Evolutionary conservation across 92 coral and sea anemone genomes (phyloP).

Genomic region (Actinostola sp.): DNA sequence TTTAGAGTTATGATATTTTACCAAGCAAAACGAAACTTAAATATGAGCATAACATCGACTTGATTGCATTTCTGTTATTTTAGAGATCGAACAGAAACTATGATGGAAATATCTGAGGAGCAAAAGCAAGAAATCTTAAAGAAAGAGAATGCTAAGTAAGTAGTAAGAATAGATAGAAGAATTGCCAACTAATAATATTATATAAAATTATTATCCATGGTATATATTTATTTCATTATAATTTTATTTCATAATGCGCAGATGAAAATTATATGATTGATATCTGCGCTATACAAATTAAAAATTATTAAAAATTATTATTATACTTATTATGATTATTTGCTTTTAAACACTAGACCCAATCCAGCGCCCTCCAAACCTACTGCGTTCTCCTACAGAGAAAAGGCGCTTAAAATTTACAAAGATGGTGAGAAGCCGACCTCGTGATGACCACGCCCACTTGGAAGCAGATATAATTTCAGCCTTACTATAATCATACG

Average conservation of each 20-base stretch:
- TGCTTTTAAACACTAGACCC: constrained; percentile 24
- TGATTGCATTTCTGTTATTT: not conserved
- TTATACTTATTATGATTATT: not conserved
- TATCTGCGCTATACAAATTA: no score
- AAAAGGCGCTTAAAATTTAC: constrained; percentile 85
- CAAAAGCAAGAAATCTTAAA: constrained; percentile 83
- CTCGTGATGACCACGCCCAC: constrained; percentile 10
- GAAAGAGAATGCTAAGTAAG: constrained; percentile 87
- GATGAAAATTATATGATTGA: no score
- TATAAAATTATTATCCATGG: no score
- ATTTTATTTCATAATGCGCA: no score
- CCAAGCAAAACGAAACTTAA: not conserved
- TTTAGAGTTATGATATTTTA: no score
- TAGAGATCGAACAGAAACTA: constrained; percentile 86
- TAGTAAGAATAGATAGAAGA: not conserved
- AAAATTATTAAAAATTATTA: no score
- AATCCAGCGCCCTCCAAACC: constrained; percentile 46
- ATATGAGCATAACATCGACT: not conserved
- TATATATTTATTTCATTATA: no score
- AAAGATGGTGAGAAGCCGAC: constrained; percentile 60
- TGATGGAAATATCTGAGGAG: constrained; percentile 89
- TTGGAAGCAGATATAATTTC: no score
- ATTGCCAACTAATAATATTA: no score
- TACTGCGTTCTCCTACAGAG: constrained; percentile 59
- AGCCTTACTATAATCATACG: no score